Percentiles rank a stretch among this genome's conserved stretches.
Evolutionary conservation across 2,888 invertebrate species (phyloP).

Genomic region (Iselma pallidipennis): DNA sequence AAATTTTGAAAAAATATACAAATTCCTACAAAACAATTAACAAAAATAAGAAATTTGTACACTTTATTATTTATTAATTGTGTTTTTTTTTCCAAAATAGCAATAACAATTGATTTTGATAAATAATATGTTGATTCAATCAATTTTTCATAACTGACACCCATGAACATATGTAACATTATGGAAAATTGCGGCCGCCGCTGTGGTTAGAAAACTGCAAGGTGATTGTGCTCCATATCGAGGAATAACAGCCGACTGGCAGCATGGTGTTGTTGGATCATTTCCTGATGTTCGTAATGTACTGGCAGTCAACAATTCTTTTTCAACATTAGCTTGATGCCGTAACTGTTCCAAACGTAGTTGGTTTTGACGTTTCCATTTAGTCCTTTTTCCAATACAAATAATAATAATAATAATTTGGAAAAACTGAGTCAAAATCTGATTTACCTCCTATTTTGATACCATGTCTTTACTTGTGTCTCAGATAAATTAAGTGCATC

Average conservation of each 20-base stretch:
- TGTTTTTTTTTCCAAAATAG: no score
- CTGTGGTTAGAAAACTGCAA: constrained; percentile 70
- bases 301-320: constrained; percentile 60
- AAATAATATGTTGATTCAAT: no score
- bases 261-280: constrained; percentile 47
- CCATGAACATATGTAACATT: constrained; percentile 76
- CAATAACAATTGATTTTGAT: background rate
- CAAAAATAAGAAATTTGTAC: constrained; percentile 3
- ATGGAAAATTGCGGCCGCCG: constrained; percentile 73
- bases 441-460: constrained; percentile 79
- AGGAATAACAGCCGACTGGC: constrained; percentile 45
- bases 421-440: background rate
- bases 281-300: constrained; percentile 36
- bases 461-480: constrained; percentile 97
- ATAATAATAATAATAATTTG: background rate
- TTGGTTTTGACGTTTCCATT: constrained; percentile 90
- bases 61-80: background rate
- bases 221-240: constrained; percentile 53
- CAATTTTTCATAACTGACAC: constrained; percentile 64
- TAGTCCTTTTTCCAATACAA: constrained; percentile 64
- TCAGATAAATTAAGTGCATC: constrained; percentile 87
- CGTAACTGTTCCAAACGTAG: constrained; percentile 82
- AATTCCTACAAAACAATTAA: background rate
- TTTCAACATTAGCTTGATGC: constrained; percentile 79
- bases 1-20: background rate